phyloP scores from a whole-genome alignment of 2,888 invertebrate genomes.

The Drosophila nigricruria region DNA sequence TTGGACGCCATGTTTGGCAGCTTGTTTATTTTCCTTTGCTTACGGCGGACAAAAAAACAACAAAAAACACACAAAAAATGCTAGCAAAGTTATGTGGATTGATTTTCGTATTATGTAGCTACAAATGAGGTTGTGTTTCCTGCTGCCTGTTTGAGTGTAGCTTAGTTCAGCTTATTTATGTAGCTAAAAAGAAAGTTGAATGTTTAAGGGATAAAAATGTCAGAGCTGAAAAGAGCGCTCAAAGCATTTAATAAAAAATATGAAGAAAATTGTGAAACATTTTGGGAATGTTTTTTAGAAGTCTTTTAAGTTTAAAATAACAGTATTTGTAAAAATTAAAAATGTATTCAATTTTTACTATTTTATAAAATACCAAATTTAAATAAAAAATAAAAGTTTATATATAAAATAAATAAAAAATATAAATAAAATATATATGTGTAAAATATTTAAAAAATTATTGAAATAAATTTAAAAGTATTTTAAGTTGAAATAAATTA shows the following conservation, averaged over 20 bases:
- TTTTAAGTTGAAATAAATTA: no score
- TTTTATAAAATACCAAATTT: no score
- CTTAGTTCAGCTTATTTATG: constrained; percentile 38
- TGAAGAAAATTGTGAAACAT: background rate
- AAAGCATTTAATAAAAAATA: background rate
- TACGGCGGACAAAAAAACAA: constrained; percentile 1
- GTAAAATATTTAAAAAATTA: no score
- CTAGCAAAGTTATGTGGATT: constrained; percentile 56
- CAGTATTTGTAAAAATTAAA: no score
- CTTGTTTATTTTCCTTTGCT: constrained; percentile 35
- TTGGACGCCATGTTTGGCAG: constrained; percentile 47
- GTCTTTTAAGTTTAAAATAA: background rate
- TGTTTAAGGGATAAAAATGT: background rate
- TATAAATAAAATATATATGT: no score
- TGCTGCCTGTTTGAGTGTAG: constrained; percentile 9
- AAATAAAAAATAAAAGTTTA: no score
- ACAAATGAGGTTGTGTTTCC: constrained; percentile 55
- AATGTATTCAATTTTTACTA: no score
- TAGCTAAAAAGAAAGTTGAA: constrained; percentile 14
- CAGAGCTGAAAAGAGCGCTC: background rate
- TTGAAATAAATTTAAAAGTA: no score
- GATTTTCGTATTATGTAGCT: constrained; percentile 60
- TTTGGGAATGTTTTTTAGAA: no score
- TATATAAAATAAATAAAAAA: no score
- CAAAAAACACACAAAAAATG: no score